Percentiles rank a stretch among this genome's conserved stretches.
These are phyloP conservation scores for Hetaerina americana DNA, from an alignment of 1,140 invertebrate genomes.

Conservation along the genomic window DNA sequence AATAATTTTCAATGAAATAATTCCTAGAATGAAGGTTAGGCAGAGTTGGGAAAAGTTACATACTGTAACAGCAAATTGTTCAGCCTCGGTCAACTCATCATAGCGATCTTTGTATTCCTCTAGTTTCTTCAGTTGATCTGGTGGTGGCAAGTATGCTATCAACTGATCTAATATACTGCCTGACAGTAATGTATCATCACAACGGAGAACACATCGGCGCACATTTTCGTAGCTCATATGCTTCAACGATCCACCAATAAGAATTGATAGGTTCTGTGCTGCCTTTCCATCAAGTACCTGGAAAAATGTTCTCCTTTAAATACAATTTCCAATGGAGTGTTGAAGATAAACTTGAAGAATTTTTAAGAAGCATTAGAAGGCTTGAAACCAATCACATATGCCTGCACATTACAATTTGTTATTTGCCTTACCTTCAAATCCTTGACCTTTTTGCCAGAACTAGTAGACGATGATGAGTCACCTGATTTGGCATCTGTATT, in stretches of 20 bases:
- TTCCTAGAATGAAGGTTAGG: background rate
- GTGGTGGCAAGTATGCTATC: constrained; percentile 76
- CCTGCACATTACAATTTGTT: too few species aligned
- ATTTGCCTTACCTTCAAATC: constrained; percentile 46
- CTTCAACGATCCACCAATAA: constrained; percentile 79
- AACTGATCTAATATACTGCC: constrained; percentile 71
- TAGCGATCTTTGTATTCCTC: constrained; percentile 62
- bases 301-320: too few species aligned
- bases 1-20: background rate
- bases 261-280: constrained; percentile 89
- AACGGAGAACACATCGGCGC: constrained; percentile 64
- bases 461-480: background rate
- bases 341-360: too few species aligned
- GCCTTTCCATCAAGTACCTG: constrained; percentile 77
- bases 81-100: constrained; percentile 78
- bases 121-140: constrained; percentile 75
- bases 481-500: background rate
- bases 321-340: too few species aligned
- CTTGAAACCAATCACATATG: too few species aligned
- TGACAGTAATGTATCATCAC: constrained; percentile 71
- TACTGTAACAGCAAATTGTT: constrained; percentile 90
- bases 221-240: constrained; percentile 79
- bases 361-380: too few species aligned
- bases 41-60: constrained; percentile 40
- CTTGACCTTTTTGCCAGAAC: constrained; percentile 63